Evolutionary conservation across 1,140 invertebrate species (phyloP), one percentile per base, ranked within the genome.

Genomic region (Macrobrachium rosenbergii): DNA sequence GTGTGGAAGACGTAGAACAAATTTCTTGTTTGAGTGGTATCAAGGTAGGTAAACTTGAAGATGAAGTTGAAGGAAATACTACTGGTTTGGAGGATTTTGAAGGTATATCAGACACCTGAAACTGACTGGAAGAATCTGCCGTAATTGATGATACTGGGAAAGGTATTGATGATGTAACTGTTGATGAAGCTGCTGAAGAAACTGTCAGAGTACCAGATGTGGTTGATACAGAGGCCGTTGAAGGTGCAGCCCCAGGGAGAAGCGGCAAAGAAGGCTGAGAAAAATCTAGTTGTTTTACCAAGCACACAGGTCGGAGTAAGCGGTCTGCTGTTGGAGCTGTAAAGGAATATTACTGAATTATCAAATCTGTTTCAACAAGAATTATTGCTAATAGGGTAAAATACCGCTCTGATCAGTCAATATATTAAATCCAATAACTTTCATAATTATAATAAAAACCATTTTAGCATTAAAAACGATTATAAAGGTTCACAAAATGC

Each of bases 181-280:
- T 94, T 91, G 95, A 95, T 2, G 94, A 64, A 7, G 82, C 58
- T n/a, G 80, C 58, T 37, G 69, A 17, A 8, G 81, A 21, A 17
- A 82, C 75, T n/a, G 85, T 23, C 8, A 88, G 16, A 21, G 75
- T 19, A 58, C 58, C 23, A 64, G 76, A 60, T 37, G 95, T 94
- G 91, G 95, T 95, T 0, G 94, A n/a, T 28, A 43, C 69, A 28
- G 83, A 69, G 43, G 84, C 21, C 21, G 78, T 12, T 94, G 16
- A 94, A n/a, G 81, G 19, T 60, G 86, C 89, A 95, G 91, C 91
- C 93, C 92, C 82, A 93, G 93, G 87, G 93, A 93, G 92, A 37
- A 83, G 88, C 21, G 82, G 83, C 21, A 83, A 75, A 28, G 87
- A 67, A 23, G 83, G 80, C 62, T 82, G 79, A 16, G 79, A 69